Base-by-base conservation (phyloP, 1,140 invertebrate genomes). In the Apis laboriosa region DNA sequence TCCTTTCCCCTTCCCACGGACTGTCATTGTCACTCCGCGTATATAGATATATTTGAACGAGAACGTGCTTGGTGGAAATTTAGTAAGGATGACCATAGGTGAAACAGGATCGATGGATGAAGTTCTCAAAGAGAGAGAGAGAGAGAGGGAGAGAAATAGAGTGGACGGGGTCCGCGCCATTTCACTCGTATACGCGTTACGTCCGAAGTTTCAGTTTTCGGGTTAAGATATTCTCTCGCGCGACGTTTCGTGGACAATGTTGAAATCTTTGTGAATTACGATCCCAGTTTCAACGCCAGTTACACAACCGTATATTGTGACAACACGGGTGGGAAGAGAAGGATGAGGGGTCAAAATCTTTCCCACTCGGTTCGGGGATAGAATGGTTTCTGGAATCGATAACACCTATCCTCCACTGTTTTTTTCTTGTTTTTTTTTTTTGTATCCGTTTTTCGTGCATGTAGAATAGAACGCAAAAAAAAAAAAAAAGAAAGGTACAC, bases 1-100 rank as follows among this genome's bases (percentile, higher is more conserved):
- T 34, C 34, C 34, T 4, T 2, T 34, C 34, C 77, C 56, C 61
- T 43, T 9, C 19, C n/a, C 15, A 55, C 12, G 80, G 66, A 56
- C 51, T 78, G 55, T 61, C 55, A 53, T 72, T 56, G 58, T 72
- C 63, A 70, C 34, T 21, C 73, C 34, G 43, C 74, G 28, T 0
- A 34, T 60, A 21, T 24, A 70, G 55, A 56, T 85, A 84, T 87
- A 87, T 87, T 87, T 86, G 87, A 86, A 87, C 80, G 85, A 77
- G 73, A 70, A 24, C 58, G 81, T 24, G 73, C 66, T 56, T 51
- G 34, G 34, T 34, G 76, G 73, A n/a, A 84, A 84, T 73, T 87
- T 87, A 15, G 81, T 64, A 15, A 77, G 71, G 81, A 77, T 87
- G 86, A 87, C 85, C 85, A 64, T 34, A 43, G 34, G 34, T 82